Evolutionary conservation across 2,888 invertebrate species (phyloP), one percentile per base, ranked within the genome.

Genomic region (Serrognathus titanus): DNA sequence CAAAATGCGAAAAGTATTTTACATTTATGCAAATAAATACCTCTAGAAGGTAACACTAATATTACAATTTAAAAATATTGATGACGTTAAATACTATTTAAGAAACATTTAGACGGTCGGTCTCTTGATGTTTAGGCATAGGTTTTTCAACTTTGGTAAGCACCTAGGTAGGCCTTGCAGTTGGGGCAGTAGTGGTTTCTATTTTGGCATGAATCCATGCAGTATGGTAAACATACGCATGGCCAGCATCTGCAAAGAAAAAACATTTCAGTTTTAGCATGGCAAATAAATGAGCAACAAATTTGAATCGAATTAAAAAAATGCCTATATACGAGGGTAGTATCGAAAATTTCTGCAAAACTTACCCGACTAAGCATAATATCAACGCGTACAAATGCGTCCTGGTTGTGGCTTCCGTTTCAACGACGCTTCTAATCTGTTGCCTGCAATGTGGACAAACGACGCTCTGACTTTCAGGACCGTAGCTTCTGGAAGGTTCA

Each of bases 141-240:
- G 6, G 6, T 31, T 31, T 7, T 31, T 31, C 66, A 69, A 55
- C 66, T 62, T n/a, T 70, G 58, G 55, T 69, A 75, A 16, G 66
- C 63, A 40, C 82, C 82, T 39, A 82, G 67, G 59, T 67, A 82
- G 1, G 75, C 66, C 16, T 72, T 69, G 64, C 82, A 82, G 43
- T 51, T 61, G 5, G 66, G 62, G 39, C 66, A 66, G 31, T 60
- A 65, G 46, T 65, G 65, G 48, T 60, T 64, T 50, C 48, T 59
- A 53, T 66, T 63, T 48, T 64, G 60, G 50, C 66, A 66, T 2
- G 61, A 60, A 40, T 65, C 60, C 56, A 65, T 53, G 40, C 64
- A 63, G 39, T 66, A 64, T 9, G 66, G 66, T 38, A 66, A 31
- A 37, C 61, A 58, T 40, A 59, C 59, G 45, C 63, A 66, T 40